Percentiles rank a stretch among this genome's conserved stretches.
These are phyloP conservation scores for Conomelus anceps DNA, from an alignment of 2,888 invertebrate genomes.

Conservation along the genomic window DNA sequence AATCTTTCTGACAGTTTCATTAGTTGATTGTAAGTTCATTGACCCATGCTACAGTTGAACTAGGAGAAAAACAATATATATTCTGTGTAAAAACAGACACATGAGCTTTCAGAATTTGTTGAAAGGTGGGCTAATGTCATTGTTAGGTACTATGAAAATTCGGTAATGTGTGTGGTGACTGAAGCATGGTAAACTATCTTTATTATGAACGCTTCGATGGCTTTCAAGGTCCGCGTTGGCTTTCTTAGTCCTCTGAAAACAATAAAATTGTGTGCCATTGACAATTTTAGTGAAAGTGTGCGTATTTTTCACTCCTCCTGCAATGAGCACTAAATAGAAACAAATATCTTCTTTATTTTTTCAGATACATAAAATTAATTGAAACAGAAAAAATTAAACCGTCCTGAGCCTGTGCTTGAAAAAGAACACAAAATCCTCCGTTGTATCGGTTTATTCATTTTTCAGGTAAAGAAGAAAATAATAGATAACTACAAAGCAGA, in stretches of 20 bases:
- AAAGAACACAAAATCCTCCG: too few species aligned
- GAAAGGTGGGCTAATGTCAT: too few species aligned
- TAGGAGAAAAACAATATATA: not conserved
- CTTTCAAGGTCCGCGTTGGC: not conserved
- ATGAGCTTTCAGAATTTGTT: not conserved
- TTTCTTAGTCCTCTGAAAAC: not conserved
- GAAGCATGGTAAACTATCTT: not conserved
- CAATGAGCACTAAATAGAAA: too few species aligned
- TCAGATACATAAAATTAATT: too few species aligned
- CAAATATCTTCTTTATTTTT: too few species aligned
- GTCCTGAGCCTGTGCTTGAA: too few species aligned
- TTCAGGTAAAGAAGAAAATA: too few species aligned
- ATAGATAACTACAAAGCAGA: too few species aligned
- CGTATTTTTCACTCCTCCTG: not conserved
- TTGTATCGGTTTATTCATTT: too few species aligned
- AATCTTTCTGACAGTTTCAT: not conserved
- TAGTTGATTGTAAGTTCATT: not conserved
- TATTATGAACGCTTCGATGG: not conserved
- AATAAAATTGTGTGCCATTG: not conserved
- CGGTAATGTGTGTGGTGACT: not conserved
- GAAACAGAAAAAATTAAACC: too few species aligned
- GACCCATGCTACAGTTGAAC: not conserved
- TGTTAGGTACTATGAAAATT: too few species aligned
- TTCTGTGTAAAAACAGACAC: not conserved
- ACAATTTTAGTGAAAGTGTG: not conserved